Evolutionary conservation across 2,888 invertebrate genomes (phyloP), one percentile per base, ranked within the genome.

Genomic region (Mimas tiliae): DNA sequence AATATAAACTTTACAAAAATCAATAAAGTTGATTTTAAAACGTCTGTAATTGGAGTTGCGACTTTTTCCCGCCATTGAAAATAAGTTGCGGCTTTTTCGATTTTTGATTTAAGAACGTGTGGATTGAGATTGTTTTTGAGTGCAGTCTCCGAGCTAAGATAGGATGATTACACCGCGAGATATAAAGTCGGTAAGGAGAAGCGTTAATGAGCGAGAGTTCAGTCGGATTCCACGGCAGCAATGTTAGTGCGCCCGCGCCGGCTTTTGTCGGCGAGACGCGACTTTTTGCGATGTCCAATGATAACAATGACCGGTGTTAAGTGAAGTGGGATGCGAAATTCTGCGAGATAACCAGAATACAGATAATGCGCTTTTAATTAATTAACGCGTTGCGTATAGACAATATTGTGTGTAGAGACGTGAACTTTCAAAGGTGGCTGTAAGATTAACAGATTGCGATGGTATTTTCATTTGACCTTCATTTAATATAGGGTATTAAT

Each of bases 191-290:
- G 16, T 62, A 77, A 76, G 78, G 81, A 83, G 87, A 87, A 88
- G 91, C 91, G 92, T 91, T 93, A 93, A 93, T 93, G 93, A 93
- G 93, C 86, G 81, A 78, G 81, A 85, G 86, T 86, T 85, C 87
- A 84, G 82, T 83, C 83, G 86, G 87, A 93, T 90, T 91, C 92
- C 91, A 73, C 67, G 72, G 75, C 82, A 85, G 89, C 86, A 80
- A 89, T 88, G 91, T 88, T 86, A 83, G 86, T 86, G 84, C 85
- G 87, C 87, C 87, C 83, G 87, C 92, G 87, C 87, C 87, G 83
- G 87, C 92, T 89, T 93, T 93, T 93, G 93, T 93, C 93, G 93
- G 93, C 90, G 80, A 82, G 86, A 85, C 81, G 81, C 81, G 78
- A 82, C 85, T 93, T 93, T 93, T 93, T 93, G 91, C 86, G 93